Conservation (phyloP, 2,797 vertebrate genomes). For the Tympanoctomys barrerae region DNA sequence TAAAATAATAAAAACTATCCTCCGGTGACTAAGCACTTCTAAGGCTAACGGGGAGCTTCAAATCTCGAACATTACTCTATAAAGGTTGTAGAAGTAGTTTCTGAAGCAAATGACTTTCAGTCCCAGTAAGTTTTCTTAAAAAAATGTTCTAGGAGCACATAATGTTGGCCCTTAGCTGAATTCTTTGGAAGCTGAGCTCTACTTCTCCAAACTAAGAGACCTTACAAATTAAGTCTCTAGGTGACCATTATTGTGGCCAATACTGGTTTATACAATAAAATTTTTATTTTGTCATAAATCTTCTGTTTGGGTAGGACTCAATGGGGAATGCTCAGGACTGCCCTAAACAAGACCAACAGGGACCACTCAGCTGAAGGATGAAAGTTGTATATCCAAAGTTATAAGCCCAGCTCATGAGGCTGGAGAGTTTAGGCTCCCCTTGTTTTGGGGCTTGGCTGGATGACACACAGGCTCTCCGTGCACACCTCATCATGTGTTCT, state of each 20-base stretch:
- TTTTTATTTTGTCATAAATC: not conserved
- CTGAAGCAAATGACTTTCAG: not conserved
- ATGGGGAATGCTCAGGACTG: not conserved
- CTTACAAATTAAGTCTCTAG: not conserved
- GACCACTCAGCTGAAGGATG: not conserved
- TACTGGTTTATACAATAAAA: too few species aligned
- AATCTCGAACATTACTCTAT: not conserved
- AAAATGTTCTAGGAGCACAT: not conserved
- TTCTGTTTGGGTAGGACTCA: not conserved
- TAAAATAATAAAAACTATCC: not conserved
- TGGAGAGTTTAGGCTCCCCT: not conserved
- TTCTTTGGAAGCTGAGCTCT: not conserved
- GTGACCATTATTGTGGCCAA: not conserved
- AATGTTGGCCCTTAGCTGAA: not conserved
- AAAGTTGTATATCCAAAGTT: not conserved
- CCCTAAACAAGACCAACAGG: too few species aligned
- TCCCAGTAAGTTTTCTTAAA: not conserved
- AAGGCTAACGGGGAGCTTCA: not conserved
- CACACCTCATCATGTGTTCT: fast-evolving
- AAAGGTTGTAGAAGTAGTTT: conserved; percentile 26
- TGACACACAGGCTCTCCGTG: not conserved
- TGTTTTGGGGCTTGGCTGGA: not conserved
- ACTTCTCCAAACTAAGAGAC: not conserved
- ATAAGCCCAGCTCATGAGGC: fast-evolving
- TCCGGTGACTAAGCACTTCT: not conserved